These are phyloP conservation scores for Coregonus clupeaformis DNA, from an alignment of 2,113 vertebrate genomes.

Conservation along the genomic window DNA sequence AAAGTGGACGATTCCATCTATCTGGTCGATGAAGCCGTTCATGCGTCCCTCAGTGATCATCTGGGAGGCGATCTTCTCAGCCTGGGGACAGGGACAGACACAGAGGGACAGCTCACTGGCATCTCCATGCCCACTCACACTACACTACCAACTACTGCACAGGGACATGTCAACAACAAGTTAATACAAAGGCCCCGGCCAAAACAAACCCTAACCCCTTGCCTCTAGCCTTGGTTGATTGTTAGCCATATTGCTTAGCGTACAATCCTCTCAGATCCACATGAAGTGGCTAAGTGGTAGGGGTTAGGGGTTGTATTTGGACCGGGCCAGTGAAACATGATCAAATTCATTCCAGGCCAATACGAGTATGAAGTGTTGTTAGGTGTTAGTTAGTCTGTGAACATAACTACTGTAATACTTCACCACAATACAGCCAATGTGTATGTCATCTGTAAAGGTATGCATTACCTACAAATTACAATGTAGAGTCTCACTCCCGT, in stretches of 20 bases:
- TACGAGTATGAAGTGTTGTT: not conserved
- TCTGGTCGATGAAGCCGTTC: constrained; percentile 99
- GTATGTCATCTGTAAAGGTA: too few relatives aligned
- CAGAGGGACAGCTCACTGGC: constrained; percentile 4
- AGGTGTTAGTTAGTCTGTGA: not conserved
- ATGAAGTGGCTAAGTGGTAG: too few relatives aligned
- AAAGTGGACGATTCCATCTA: constrained; percentile 98
- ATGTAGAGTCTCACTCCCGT: constrained; percentile 26
- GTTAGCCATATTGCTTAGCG: too few relatives aligned
- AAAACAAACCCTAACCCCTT: not conserved
- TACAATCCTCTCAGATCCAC: too few relatives aligned
- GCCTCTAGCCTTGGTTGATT: too few relatives aligned
- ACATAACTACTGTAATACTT: not conserved
- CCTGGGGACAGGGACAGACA: constrained; percentile 66
- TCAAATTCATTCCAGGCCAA: constrained; percentile 2
- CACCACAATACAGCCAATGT: too few relatives aligned
- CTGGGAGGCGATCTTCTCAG: constrained; percentile 98
- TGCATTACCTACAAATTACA: too few relatives aligned
- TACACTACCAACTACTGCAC: not conserved
- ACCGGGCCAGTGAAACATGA: too few relatives aligned
- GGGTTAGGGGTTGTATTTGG: too few relatives aligned
- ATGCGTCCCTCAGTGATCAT: constrained; percentile 99
- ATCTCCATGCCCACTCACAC: not conserved
- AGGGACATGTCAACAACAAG: not conserved
- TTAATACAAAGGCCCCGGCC: not conserved